Base-by-base conservation (phyloP, 2,797 vertebrate species). In the Tenualosa thibaudeaui region DNA sequence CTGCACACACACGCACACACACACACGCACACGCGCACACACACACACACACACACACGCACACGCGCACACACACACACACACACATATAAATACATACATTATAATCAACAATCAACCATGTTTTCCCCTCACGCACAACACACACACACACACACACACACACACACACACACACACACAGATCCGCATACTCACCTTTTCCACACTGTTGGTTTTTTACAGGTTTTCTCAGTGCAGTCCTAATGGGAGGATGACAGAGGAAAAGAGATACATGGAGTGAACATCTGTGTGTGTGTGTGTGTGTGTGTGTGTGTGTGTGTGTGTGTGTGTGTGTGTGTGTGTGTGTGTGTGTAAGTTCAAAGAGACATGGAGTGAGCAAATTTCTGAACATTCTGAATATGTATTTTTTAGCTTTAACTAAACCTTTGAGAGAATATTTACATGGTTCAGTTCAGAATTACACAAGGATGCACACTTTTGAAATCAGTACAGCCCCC, bases 151-250 rank as follows among this genome's bases (percentile, higher is more conserved):
- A n/a, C 51, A 12, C 62, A 71, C 19, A 26, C 0, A 43, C 54
- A 43, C 22, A 65, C 22, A 49, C 58, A 26, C n/a, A 15, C 17
- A 86, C 50, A 85, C n/a, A 51, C 86, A 4, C 5, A 78, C 54
- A 15, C 26, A 82, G 15, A 62, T 19, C 24, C 51, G 71, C 60
- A 87, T 84, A 91, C 94, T 49, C 93, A 98, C 98, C 96, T 97
- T 92, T 97, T 97, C 90, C 93, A 97, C 83, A 97, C 89, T 15
- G 89, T 94, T 85, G 91, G 92, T 88, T 86, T 94, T 89, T 89
- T 85, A 90, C 93, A 95, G 17, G 92, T 96, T 60, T 91, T 89
- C 24, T 95, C 93, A 68, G 95, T 95, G 91, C 93, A 96, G 86
- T 87, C 90, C 95, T 96, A 87, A 84, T 17, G 15, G 5, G 37